Conservation (phyloP, 2,113 vertebrate species). For the Monopterus albus region DNA sequence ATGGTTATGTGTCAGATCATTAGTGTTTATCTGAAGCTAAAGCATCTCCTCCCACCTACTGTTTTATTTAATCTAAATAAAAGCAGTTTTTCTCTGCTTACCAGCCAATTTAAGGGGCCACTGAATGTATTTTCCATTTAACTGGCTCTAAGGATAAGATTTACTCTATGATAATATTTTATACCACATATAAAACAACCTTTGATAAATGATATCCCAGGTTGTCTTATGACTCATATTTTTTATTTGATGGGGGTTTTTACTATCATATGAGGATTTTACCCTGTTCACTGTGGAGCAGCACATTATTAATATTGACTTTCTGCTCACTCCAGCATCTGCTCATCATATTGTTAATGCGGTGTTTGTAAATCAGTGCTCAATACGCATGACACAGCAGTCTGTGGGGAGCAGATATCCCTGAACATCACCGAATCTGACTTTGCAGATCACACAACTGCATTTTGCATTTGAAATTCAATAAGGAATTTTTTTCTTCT, state of each 20-base stretch:
- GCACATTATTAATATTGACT: constrained; percentile 26
- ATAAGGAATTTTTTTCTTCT: too few relatives aligned
- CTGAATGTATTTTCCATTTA: not conserved
- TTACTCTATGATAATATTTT: not conserved
- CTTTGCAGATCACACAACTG: constrained; percentile 50
- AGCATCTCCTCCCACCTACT: not conserved
- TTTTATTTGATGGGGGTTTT: constrained; percentile 6
- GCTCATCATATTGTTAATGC: constrained; percentile 47
- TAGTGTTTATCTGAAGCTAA: constrained; percentile 2
- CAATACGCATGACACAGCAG: constrained; percentile 42
- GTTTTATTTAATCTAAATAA: constrained; percentile 24
- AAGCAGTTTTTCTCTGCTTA: not conserved
- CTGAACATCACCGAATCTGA: constrained; percentile 55
- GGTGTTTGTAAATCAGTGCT: constrained; percentile 60
- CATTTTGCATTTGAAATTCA: constrained; percentile 67
- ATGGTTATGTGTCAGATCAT: constrained; percentile 17
- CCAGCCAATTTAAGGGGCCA: constrained; percentile 5
- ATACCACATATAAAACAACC: not conserved
- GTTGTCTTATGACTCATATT: not conserved
- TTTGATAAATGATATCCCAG: not conserved
- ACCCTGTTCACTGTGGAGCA: constrained; percentile 25
- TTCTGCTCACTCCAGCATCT: constrained; percentile 27
- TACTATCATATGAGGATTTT: constrained; percentile 3
- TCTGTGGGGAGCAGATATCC: constrained; percentile 64
- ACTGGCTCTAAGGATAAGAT: not conserved